These are phyloP conservation scores for Paedocypris sp. DNA, from an alignment of 2,113 vertebrate genomes.

Conservation along the genomic window DNA sequence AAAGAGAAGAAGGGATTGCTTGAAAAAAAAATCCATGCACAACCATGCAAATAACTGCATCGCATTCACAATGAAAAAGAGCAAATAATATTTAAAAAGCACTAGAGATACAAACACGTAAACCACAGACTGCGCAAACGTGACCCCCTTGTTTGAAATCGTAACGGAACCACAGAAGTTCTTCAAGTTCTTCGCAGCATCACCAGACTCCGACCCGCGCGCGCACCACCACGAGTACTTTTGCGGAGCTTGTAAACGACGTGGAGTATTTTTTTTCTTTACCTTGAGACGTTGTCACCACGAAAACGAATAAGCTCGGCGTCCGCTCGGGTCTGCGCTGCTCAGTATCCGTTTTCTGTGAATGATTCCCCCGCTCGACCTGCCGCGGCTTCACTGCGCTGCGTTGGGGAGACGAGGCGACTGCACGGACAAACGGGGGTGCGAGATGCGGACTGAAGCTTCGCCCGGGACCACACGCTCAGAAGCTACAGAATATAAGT, in stretches of 20 bases:
- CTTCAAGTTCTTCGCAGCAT: background rate
- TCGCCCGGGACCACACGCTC: too few species aligned
- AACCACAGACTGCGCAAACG: too few species aligned
- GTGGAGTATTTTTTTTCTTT: too few species aligned
- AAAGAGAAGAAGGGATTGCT: too few species aligned
- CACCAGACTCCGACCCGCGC: background rate
- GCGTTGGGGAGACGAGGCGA: slow-evolving; percentile 42
- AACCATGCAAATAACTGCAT: too few species aligned
- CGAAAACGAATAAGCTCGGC: background rate
- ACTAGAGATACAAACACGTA: too few species aligned
- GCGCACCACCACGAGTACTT: too few species aligned
- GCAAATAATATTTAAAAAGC: too few species aligned
- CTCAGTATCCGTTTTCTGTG: slow-evolving; percentile 39
- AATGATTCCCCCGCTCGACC: slow-evolving; percentile 46
- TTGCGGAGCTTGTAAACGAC: too few species aligned
- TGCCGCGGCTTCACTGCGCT: slow-evolving; percentile 49
- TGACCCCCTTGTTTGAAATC: too few species aligned
- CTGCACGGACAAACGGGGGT: slow-evolving; percentile 41
- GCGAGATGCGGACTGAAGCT: background rate
- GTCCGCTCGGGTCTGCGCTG: slow-evolving; percentile 10
- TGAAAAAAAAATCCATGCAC: too few species aligned
- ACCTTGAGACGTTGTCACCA: slow-evolving; percentile 3
- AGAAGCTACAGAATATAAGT: background rate
- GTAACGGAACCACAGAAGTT: background rate
- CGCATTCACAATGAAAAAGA: too few species aligned